Conservation (phyloP, 2,888 invertebrate species). For the Pseudanteris insignis region DNA sequence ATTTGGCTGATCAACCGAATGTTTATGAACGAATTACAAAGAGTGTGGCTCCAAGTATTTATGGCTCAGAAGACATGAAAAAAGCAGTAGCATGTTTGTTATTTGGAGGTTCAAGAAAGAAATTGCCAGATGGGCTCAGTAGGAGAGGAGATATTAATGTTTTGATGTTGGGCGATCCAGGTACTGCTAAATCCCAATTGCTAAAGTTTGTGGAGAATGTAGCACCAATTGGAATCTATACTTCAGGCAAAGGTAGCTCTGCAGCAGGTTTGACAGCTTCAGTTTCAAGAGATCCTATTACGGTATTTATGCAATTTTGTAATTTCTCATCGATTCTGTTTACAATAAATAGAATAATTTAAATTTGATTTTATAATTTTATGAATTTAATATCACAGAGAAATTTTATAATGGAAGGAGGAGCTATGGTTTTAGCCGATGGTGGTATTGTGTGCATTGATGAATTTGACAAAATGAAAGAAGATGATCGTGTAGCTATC, state of each 20-base stretch:
- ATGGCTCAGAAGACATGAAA: slow-evolving; percentile 92
- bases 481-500: slow-evolving; percentile 98
- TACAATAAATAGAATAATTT: too few species aligned
- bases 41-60: slow-evolving; percentile 97
- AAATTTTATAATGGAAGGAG: slow-evolving; percentile 98
- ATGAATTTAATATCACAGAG: slow-evolving; percentile 69
- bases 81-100: slow-evolving; percentile 94
- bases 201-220: slow-evolving; percentile 96
- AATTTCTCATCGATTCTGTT: too few species aligned
- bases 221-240: slow-evolving; percentile 95
- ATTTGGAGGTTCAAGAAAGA: slow-evolving; percentile 90
- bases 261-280: slow-evolving; percentile 99
- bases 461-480: slow-evolving; percentile 99
- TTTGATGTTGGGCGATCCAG: slow-evolving; percentile 96
- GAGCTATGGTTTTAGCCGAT: slow-evolving; percentile 99
- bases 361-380: too few species aligned
- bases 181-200: slow-evolving; percentile 99
- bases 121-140: slow-evolving; percentile 93
- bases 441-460: slow-evolving; percentile 99
- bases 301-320: slow-evolving; percentile 71
- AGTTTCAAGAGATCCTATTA: slow-evolving; percentile 90
- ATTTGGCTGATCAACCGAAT: slow-evolving; percentile 85
- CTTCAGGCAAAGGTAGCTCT: slow-evolving; percentile 99
- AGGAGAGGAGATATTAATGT: slow-evolving; percentile 99
- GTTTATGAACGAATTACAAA: slow-evolving; percentile 88